phyloP scores from a whole-genome alignment of 2,113 vertebrate genomes.

The Puffinus mauretanicus region DNA sequence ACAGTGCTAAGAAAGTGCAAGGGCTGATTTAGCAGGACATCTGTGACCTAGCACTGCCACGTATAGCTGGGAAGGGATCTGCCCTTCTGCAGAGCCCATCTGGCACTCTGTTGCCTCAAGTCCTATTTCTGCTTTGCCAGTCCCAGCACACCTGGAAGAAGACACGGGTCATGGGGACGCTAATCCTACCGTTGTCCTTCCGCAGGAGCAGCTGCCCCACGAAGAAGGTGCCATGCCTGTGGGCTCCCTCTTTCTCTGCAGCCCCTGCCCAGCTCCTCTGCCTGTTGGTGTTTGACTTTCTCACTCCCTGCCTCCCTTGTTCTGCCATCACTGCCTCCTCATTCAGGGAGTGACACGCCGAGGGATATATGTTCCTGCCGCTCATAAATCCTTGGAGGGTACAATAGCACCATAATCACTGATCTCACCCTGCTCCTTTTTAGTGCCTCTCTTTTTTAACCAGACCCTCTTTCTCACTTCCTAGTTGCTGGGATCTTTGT shows the following conservation, averaged over 20 bases:
- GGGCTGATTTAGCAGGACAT: neutral
- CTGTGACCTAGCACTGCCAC: neutral
- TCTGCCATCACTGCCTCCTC: neutral
- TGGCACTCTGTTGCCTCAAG: neutral
- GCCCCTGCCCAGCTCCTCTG: neutral
- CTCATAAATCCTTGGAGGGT: conserved; percentile 15
- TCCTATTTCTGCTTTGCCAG: neutral
- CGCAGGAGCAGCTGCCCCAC: neutral
- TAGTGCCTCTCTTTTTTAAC: neutral
- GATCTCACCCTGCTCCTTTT: conserved; percentile 2
- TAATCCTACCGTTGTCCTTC: accelerated
- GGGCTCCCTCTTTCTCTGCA: neutral
- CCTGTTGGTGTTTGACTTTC: conserved; percentile 27
- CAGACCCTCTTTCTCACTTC: neutral
- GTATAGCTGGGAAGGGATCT: neutral
- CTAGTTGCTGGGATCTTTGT: conserved; percentile 26
- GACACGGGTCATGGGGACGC: neutral
- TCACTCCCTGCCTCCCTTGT: neutral
- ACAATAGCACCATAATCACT: neutral
- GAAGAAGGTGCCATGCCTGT: neutral
- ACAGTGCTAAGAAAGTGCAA: neutral
- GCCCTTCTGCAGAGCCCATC: neutral
- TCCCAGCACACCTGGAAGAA: neutral
- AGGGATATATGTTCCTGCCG: neutral
- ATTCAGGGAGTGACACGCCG: neutral